These are phyloP conservation scores for Amphimallon solstitiale DNA, from an alignment of 2,888 invertebrate species.

Conservation along the genomic window DNA sequence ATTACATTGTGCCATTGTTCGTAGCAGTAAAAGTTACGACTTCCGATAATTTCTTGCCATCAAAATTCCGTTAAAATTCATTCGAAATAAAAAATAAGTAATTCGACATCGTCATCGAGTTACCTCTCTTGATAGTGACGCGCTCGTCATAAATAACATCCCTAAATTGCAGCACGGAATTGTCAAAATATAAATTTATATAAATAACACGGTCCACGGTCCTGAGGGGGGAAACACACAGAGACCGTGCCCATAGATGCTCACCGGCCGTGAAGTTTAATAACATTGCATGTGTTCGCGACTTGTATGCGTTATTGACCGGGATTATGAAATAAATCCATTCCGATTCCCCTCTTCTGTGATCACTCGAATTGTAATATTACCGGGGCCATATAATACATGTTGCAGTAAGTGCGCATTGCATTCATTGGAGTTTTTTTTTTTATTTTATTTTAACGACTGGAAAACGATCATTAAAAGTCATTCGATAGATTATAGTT, in stretches of 20 bases:
- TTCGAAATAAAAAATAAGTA: no score
- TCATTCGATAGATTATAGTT: no score
- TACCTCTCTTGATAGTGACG: no score
- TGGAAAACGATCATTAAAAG: no score
- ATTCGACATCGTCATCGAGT: no score
- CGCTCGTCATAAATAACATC: constrained; percentile 58
- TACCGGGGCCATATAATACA: neutral
- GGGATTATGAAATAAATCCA: constrained; percentile 47
- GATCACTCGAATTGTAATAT: constrained; percentile 8
- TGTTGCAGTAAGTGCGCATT: no score
- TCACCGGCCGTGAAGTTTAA: constrained; percentile 60
- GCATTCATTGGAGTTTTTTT: no score
- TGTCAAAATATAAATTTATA: constrained; percentile 65
- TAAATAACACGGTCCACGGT: constrained; percentile 63
- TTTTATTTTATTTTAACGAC: no score
- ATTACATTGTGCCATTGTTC: no score
- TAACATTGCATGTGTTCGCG: constrained; percentile 61
- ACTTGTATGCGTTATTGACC: constrained; percentile 55
- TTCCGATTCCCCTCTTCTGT: constrained; percentile 35
- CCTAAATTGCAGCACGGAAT: constrained; percentile 61
- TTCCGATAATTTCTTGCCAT: no score
- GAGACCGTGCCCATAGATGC: constrained; percentile 53
- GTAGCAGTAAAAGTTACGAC: no score
- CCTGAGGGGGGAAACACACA: constrained; percentile 51
- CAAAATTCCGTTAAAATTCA: no score